Evolutionary conservation across 2,888 invertebrate species (phyloP), one percentile per base, ranked within the genome.

Genomic region (Acleris laterana): DNA sequence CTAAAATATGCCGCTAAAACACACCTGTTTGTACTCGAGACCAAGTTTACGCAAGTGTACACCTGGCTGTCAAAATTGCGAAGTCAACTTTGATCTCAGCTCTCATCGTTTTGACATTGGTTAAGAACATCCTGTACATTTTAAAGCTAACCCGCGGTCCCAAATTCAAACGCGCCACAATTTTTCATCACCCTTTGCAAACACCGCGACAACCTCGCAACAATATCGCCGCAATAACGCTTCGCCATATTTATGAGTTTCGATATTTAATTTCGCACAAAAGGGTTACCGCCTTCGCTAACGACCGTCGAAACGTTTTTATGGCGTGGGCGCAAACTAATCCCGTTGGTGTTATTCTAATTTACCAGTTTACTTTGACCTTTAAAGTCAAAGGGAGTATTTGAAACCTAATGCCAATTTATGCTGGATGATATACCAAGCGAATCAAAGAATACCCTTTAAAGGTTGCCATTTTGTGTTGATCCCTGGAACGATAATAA

Each of bases 261-360:
- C 74, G 72, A 77, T 81, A 80, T 84, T 83, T 79, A 80, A 71
- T 81, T 78, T 63, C 72, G 67, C 73, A 72, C 73, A 81, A 82
- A 71, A 63, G 69, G 70, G 64, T 68, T 69, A 46, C 71, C 71
- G 71, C 71, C 68, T 38, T 69, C 57, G 63, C 63, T 63, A 63
- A 63, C 63, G 63, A 63, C 32, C 17, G 50, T 19, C 32, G 53
- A 58, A 48, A 51, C 38, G 52, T 68, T 60, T 68, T 68, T 63
- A 59, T 68, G 48, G 68, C 44, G 49, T 52, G 60, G 46, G 59
- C 53, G 69, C 72, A 77, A 77, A 77, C 78, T 85, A 85, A 85
- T 82, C 84, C 38, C 75, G 68, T 32, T 32, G 38, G 38, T 38
- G 38, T 38, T 38, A 38, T 63, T 70, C 69, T 77, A 76, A 79